phyloP scores from a whole-genome alignment of 2,888 invertebrate genomes.

The Cynaeus angustus region DNA sequence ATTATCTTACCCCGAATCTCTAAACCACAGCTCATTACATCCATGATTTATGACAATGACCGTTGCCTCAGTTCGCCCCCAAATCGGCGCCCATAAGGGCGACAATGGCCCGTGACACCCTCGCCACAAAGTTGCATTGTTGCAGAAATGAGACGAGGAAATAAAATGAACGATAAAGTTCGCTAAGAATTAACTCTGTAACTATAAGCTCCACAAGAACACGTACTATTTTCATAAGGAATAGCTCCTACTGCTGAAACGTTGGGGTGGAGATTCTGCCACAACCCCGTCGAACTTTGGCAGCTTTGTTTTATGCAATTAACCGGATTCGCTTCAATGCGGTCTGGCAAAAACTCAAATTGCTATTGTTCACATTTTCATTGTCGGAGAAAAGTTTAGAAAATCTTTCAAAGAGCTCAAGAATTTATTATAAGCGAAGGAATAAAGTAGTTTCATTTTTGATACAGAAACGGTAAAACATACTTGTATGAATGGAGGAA shows the following conservation, averaged over 20 bases:
- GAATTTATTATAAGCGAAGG: constrained; percentile 12
- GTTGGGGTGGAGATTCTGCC: constrained; percentile 1
- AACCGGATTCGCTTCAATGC: constrained; percentile 17
- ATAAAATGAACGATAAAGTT: constrained; percentile 40
- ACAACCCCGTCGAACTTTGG: constrained; percentile 14
- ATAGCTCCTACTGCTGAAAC: constrained; percentile 1
- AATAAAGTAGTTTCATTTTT: constrained; percentile 18
- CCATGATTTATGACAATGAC: constrained; percentile 27
- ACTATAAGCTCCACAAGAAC: constrained; percentile 20
- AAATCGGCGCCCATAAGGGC: constrained; percentile 14
- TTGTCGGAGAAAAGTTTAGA: background rate
- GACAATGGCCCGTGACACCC: constrained; percentile 6
- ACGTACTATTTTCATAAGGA: constrained; percentile 28
- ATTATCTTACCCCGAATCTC: background rate
- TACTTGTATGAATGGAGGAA: constrained; percentile 14
- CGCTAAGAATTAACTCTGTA: constrained; percentile 34
- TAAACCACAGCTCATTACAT: constrained; percentile 21
- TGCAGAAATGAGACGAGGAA: constrained; percentile 30
- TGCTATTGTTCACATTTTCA: constrained; percentile 20
- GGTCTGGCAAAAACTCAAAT: constrained; percentile 19
- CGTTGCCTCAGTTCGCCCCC: constrained; percentile 8
- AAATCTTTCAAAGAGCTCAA: background rate
- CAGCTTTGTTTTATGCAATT: constrained; percentile 25
- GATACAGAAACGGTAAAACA: constrained; percentile 11
- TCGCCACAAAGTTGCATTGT: constrained; percentile 31